Percentiles rank a stretch among this genome's conserved stretches.
Conservation (phyloP, 2,113 vertebrate genomes). For the Phylloscopus trochiloides region DNA sequence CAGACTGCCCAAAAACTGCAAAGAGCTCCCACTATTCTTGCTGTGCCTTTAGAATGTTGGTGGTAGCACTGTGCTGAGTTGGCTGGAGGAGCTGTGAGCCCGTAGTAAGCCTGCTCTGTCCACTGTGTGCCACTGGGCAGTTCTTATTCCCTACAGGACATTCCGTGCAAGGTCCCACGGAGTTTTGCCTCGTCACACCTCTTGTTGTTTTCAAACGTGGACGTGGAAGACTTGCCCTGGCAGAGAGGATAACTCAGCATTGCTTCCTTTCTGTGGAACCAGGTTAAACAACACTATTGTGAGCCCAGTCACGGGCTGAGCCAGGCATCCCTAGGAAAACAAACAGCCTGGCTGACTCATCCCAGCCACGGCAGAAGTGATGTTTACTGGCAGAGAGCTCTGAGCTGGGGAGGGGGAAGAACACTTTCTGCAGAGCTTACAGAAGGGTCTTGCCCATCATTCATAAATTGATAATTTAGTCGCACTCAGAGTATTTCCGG, state of each 20-base stretch:
- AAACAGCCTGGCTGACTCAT: slow-evolving; percentile 46
- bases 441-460: not conserved
- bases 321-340: slow-evolving; percentile 43
- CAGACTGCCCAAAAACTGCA: not conserved
- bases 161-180: not conserved
- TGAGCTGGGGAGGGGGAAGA: slow-evolving; percentile 10
- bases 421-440: not conserved
- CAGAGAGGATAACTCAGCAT: not conserved
- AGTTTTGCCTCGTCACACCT: not conserved
- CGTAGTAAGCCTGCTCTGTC: not conserved
- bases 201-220: not conserved
- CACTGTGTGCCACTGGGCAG: not conserved
- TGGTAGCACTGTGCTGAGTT: not conserved
- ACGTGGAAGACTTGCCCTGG: not conserved
- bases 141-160: slow-evolving; percentile 30
- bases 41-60: not conserved
- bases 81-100: not conserved
- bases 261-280: not conserved
- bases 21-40: not conserved
- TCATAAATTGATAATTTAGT: not conserved
- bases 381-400: slow-evolving; percentile 43
- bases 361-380: slow-evolving; percentile 12
- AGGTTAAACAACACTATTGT: not conserved
- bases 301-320: not conserved
- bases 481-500: not conserved